Percentiles rank a stretch among this genome's conserved stretches.
Conservation (phyloP, 2,797 vertebrate genomes). For the Esox lucius region DNA sequence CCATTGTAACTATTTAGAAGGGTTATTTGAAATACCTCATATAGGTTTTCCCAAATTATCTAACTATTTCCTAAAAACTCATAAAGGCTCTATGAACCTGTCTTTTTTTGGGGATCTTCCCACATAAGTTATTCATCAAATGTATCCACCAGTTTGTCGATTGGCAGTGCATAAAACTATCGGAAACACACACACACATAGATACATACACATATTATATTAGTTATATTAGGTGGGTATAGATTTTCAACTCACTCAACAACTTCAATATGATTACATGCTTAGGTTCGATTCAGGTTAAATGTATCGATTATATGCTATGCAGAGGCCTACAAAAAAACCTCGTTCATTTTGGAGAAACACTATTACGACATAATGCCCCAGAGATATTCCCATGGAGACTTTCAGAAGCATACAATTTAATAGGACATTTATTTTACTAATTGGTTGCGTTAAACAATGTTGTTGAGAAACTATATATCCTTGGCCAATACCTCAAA, state of each 20-base stretch:
- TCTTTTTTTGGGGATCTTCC: background rate
- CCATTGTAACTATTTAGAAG: too few species aligned
- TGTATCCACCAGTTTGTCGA: background rate
- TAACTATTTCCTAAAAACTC: too few species aligned
- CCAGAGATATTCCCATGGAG: background rate
- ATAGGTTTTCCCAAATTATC: too few species aligned
- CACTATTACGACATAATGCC: background rate
- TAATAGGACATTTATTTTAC: background rate
- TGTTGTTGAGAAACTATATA: background rate
- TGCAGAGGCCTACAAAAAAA: background rate
- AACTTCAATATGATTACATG: background rate
- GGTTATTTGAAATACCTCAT: too few species aligned
- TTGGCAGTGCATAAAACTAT: background rate
- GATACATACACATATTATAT: background rate
- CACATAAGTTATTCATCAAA: background rate
- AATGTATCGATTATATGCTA: background rate
- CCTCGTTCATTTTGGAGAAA: background rate
- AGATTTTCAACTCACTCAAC: background rate
- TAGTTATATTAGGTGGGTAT: background rate
- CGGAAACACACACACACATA: background rate
- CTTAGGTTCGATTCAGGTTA: background rate
- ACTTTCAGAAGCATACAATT: background rate
- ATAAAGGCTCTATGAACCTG: too few species aligned
- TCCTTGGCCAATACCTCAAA: background rate
- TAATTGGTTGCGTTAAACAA: background rate